Percentiles rank a stretch among this genome's conserved stretches.
These are phyloP conservation scores for Diloba caeruleocephala DNA, from an alignment of 2,888 invertebrate genomes.

Conservation along the genomic window DNA sequence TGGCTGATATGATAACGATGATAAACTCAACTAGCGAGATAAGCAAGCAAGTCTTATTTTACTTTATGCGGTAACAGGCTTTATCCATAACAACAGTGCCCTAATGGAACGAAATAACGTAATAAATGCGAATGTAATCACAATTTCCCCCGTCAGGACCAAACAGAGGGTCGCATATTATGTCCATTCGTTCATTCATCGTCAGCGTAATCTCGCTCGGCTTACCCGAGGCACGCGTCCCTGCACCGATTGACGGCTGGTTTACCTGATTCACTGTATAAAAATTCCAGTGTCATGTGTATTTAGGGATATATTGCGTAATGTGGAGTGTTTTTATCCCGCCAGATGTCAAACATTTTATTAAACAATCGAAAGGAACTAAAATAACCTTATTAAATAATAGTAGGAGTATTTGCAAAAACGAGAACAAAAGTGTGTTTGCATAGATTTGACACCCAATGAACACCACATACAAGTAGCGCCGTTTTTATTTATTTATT, in stretches of 20 bases:
- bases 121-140: conserved; percentile 76
- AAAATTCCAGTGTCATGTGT: conserved; percentile 62
- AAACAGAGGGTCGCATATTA: conserved; percentile 60
- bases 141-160: conserved; percentile 65
- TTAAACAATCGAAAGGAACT: too few species aligned
- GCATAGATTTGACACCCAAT: too few species aligned
- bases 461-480: too few species aligned
- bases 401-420: too few species aligned
- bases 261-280: conserved; percentile 64
- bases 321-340: conserved; percentile 5
- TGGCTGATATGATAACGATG: too few species aligned
- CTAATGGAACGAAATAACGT: conserved; percentile 75
- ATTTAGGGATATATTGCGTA: conserved; percentile 14
- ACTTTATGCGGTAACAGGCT: conserved; percentile 35
- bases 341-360: too few species aligned
- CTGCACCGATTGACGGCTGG: conserved; percentile 74
- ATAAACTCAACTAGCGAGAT: too few species aligned
- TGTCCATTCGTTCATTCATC: conserved; percentile 57
- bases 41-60: too few species aligned
- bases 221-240: conserved; percentile 69
- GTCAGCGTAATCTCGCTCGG: conserved; percentile 70
- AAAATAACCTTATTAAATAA: too few species aligned
- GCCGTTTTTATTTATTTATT: too few species aligned
- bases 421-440: too few species aligned
- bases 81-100: conserved; percentile 53